Base-by-base conservation (phyloP, 2,113 vertebrate species). In the Lasiurus borealis region DNA sequence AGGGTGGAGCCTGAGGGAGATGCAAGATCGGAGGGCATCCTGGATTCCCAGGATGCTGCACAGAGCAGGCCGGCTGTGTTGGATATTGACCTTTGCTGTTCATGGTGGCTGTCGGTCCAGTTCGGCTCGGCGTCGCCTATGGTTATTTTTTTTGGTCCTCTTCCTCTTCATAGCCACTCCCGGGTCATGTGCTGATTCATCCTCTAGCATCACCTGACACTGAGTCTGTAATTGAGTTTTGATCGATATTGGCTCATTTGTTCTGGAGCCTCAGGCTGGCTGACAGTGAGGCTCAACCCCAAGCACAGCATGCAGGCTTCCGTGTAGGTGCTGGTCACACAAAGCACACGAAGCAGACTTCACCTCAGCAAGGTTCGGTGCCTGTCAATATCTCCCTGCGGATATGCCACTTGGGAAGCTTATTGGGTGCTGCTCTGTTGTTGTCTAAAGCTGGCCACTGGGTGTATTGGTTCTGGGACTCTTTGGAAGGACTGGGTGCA, bases 1-100 rank as follows among this genome's bases (percentile, higher is more conserved):
- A 99, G 50, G 99, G 98, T 54, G 99, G 99, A 90, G 99, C 99
- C 98, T 99, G 99, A 94, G 99, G 98, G 93, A 99, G 99, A 97
- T 99, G 99, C 98, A 99, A 98, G 52, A 98, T 96, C 98, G 98
- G 99, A 8, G 99, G 99, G 96, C 99, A 99, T 76, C 99, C 99
- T 40, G 99, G 98, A 95, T 98, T 97, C 98, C 98, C 98, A 11
- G 98, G 96, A 98, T 99, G 98, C 97, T 99, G 99, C 96, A 99
- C 96, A 0, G 98, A 99, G 96, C 99, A 99, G 97, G 99, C 98
- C 81, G 98, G 97, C 98, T 99, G 99, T 87, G 98, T 98, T 95
- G 99, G 99, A 96, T 99, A 99, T 36, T 99, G 99, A 96, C 99
- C 98, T 98, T 98, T 98, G 97, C 98, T 98, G 96, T 98, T 98